Evolutionary conservation across 1,140 invertebrate species (phyloP).

Genomic region (Himalopsyche phryganea): DNA sequence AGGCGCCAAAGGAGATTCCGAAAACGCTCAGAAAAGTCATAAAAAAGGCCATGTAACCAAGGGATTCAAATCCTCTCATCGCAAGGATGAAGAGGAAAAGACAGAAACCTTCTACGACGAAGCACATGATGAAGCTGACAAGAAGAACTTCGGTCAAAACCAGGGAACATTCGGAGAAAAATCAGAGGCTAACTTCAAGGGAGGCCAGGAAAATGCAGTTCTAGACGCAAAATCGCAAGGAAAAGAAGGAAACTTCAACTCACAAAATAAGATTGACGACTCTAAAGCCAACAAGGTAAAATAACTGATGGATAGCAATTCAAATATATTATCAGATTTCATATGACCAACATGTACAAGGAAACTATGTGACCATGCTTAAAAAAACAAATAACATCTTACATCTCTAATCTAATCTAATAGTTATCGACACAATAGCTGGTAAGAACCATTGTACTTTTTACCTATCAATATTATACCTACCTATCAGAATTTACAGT

Average conservation of each 20-base stretch:
- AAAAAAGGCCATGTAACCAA: conserved; percentile 64
- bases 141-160: conserved; percentile 52
- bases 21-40: conserved; percentile 56
- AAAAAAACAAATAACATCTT: not conserved
- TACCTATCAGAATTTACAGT: too few species aligned
- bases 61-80: conserved; percentile 61
- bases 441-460: too few species aligned
- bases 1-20: conserved; percentile 50
- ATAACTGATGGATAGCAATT: not conserved
- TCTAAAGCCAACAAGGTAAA: conserved; percentile 52
- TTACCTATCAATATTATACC: too few species aligned
- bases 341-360: not conserved
- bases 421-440: too few species aligned
- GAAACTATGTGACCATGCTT: not conserved
- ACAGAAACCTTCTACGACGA: conserved; percentile 65
- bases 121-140: conserved; percentile 60
- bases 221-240: conserved; percentile 52
- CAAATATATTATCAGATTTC: not conserved
- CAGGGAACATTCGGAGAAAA: conserved; percentile 54
- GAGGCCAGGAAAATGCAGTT: conserved; percentile 54
- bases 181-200: conserved; percentile 52
- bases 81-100: conserved; percentile 65
- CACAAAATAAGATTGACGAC: conserved; percentile 52
- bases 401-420: too few species aligned
- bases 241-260: conserved; percentile 54